A percentile compares a stretch with the other conserved stretches of the same genome.
phyloP scores from a whole-genome alignment of 2,113 vertebrate genomes.

The Casuarius casuarius region DNA sequence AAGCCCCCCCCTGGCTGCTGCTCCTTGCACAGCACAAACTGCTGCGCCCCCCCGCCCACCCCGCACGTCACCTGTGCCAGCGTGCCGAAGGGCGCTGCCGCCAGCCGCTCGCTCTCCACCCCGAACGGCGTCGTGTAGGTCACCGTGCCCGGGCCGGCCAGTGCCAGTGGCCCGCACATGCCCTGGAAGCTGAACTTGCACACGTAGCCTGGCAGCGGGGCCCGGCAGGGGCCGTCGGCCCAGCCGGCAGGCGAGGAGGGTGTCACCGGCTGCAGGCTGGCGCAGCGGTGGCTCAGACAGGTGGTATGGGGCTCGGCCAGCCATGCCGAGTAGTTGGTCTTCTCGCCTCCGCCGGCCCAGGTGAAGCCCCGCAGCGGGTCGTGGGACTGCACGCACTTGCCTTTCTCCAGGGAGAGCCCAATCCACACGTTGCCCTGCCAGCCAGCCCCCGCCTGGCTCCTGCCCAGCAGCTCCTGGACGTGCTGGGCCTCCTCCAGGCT shows the following conservation, averaged over 20 bases:
- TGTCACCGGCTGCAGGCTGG: not conserved
- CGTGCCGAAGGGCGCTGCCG: conserved; percentile 73
- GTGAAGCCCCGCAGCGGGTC: conserved; percentile 71
- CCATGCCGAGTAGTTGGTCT: conserved; percentile 69
- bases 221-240: conserved; percentile 49
- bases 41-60: fast-evolving
- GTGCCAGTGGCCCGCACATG: conserved; percentile 72
- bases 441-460: fast-evolving
- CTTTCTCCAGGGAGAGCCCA: conserved; percentile 71
- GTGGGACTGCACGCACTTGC: conserved; percentile 39
- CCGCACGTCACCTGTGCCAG: conserved; percentile 60
- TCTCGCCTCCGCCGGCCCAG: conserved; percentile 61
- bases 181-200: conserved; percentile 83
- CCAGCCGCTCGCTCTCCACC: conserved; percentile 48
- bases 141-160: conserved; percentile 69
- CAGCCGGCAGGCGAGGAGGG: conserved; percentile 5
- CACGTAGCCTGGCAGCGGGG: conserved; percentile 59
- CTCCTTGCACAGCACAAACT: conserved; percentile 62
- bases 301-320: conserved; percentile 46
- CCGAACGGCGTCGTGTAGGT: conserved; percentile 74
- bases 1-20: not conserved
- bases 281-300: conserved; percentile 73
- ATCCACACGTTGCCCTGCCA: conserved; percentile 73
- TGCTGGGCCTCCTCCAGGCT: conserved; percentile 54
- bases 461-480: conserved; percentile 49